phyloP scores from a whole-genome alignment of 2,797 vertebrate species.

The Sphenodon punctatus region DNA sequence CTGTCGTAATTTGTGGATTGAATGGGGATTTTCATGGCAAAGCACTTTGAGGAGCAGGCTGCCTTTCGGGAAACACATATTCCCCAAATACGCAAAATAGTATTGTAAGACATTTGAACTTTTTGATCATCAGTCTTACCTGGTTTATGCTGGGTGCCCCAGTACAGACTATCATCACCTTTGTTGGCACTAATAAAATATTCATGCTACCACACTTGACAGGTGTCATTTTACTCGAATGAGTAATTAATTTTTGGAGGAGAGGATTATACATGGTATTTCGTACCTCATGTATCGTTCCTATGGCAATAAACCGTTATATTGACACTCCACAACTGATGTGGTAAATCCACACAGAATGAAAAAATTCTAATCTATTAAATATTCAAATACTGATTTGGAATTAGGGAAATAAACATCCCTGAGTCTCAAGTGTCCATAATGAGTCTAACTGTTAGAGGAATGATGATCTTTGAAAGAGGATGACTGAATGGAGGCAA shows the following conservation, averaged over 20 bases:
- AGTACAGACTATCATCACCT: background rate
- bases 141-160: background rate
- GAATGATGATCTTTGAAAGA: background rate
- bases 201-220: background rate
- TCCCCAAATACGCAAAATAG: background rate
- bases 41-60: too few relatives aligned
- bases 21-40: too few relatives aligned
- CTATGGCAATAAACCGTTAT: background rate
- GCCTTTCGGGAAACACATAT: too few relatives aligned
- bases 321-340: background rate
- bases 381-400: background rate
- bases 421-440: background rate
- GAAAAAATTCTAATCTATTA: background rate
- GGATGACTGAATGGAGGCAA: background rate
- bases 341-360: too few relatives aligned
- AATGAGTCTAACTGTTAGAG: background rate
- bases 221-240: background rate
- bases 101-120: background rate
- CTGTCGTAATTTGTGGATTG: too few relatives aligned
- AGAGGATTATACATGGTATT: background rate
- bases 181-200: background rate
- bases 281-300: background rate
- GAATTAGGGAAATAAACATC: background rate
- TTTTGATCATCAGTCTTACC: too few relatives aligned
- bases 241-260: background rate